These are phyloP conservation scores for Scortum barcoo DNA, from an alignment of 2,113 vertebrate genomes.

Conservation along the genomic window DNA sequence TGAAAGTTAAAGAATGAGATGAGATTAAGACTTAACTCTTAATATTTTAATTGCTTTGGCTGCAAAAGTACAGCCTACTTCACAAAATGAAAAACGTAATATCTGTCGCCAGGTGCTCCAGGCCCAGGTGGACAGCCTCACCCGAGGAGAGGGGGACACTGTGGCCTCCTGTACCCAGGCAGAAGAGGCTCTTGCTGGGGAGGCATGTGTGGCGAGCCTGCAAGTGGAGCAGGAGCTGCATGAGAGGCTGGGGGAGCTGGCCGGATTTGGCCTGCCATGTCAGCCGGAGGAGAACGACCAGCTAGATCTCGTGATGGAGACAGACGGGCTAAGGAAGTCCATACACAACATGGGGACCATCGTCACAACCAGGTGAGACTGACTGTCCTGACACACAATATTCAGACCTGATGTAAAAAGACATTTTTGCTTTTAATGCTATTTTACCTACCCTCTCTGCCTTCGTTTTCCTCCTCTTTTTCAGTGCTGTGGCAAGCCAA, in stretches of 20 bases:
- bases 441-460: not conserved
- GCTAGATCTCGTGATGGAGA: constrained; percentile 95
- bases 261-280: constrained; percentile 86
- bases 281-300: constrained; percentile 97
- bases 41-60: not conserved
- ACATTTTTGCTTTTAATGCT: not conserved
- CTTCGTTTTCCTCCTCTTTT: fast-evolving
- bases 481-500: constrained; percentile 95
- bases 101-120: constrained; percentile 89
- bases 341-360: constrained; percentile 98
- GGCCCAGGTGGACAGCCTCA: constrained; percentile 91
- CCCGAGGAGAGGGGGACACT: constrained; percentile 91
- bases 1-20: not conserved
- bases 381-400: not conserved
- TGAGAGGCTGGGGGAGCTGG: constrained; percentile 89
- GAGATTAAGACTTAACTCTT: too few relatives aligned
- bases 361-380: constrained; percentile 88
- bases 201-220: constrained; percentile 89
- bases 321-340: constrained; percentile 94
- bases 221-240: constrained; percentile 90
- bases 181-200: constrained; percentile 90
- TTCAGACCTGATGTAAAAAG: fast-evolving
- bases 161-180: constrained; percentile 89
- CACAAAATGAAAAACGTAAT: not conserved
- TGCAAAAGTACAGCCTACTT: not conserved